phyloP scores from a whole-genome alignment of 2,888 invertebrate genomes.

The Drosophila silvestris region DNA sequence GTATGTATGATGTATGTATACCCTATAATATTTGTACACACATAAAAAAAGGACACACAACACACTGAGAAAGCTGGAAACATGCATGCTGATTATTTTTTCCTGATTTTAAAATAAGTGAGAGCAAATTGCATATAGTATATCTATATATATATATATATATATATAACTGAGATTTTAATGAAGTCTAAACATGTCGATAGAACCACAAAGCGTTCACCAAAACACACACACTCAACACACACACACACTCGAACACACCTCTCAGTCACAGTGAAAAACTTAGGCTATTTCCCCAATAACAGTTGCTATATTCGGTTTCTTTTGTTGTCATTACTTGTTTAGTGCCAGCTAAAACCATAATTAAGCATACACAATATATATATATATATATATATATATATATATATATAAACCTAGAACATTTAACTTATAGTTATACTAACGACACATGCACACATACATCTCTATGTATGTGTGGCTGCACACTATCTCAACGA shows the following conservation, averaged over 20 bases:
- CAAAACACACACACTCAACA: constrained; percentile 32
- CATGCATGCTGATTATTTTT: constrained; percentile 40
- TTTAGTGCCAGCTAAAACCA: constrained; percentile 62
- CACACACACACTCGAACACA: constrained; percentile 23
- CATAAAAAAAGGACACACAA: constrained; percentile 3
- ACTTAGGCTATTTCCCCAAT: constrained; percentile 36
- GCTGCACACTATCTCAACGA: constrained; percentile 31
- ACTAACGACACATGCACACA: constrained; percentile 24
- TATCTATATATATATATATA: constrained; percentile 30
- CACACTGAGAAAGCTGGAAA: constrained; percentile 28
- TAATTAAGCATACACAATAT: constrained; percentile 33
- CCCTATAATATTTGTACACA: constrained; percentile 13
- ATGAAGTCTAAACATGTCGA: constrained; percentile 71
- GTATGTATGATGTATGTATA: constrained; percentile 25
- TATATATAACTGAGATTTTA: constrained; percentile 49
- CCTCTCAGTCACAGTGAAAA: constrained; percentile 38
- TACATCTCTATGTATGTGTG: constrained; percentile 23
- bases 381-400: constrained; percentile 30
- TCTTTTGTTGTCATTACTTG: constrained; percentile 25
- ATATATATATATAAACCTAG: constrained; percentile 34
- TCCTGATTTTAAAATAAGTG: constrained; percentile 37
- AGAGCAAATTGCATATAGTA: constrained; percentile 39
- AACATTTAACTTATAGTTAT: constrained; percentile 33
- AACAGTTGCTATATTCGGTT: constrained; percentile 41
- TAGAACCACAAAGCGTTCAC: constrained; percentile 75